Evolutionary conservation across 1,140 invertebrate species (phyloP).

Genomic region (Atopsyche davidsoni): DNA sequence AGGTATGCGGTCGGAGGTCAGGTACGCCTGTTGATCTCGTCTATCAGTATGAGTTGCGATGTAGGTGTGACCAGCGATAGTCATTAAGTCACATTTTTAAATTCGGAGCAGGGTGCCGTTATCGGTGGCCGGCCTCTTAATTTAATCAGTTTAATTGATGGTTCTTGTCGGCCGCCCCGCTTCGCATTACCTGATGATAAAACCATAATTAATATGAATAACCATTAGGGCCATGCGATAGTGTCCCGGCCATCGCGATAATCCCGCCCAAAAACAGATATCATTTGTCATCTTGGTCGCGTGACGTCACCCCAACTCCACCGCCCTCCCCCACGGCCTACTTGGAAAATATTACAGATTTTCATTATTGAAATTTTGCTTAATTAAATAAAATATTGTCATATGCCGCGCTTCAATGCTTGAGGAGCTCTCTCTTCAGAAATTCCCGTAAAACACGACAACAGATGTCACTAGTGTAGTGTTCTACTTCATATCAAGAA

Average conservation of each 20-base stretch:
- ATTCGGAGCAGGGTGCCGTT: background rate
- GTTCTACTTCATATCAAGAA: too few species aligned
- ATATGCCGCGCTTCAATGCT: too few species aligned
- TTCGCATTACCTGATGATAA: slow-evolving; percentile 6
- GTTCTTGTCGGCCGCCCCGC: background rate
- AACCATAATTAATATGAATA: slow-evolving; percentile 21
- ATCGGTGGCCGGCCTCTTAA: slow-evolving; percentile 4
- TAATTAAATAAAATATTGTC: too few species aligned
- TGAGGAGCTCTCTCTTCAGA: too few species aligned
- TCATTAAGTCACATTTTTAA: slow-evolving; percentile 2
- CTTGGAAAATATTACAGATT: slow-evolving; percentile 24
- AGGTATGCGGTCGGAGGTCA: too few species aligned
- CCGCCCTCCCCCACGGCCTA: background rate
- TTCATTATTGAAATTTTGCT: too few species aligned
- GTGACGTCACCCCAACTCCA: slow-evolving; percentile 14
- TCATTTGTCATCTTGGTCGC: slow-evolving; percentile 30
- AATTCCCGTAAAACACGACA: too few species aligned
- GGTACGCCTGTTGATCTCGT: too few species aligned
- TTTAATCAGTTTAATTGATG: slow-evolving; percentile 24
- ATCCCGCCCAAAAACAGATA: slow-evolving; percentile 6
- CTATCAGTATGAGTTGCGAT: too few species aligned
- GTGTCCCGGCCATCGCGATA: slow-evolving; percentile 8
- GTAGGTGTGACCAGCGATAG: background rate
- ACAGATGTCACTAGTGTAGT: too few species aligned
- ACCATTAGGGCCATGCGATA: slow-evolving; percentile 23